A percentile compares a stretch with the other conserved stretches of the same genome.
Conservation (phyloP, 2,113 vertebrate species). For the Limnothrissa miodon region DNA sequence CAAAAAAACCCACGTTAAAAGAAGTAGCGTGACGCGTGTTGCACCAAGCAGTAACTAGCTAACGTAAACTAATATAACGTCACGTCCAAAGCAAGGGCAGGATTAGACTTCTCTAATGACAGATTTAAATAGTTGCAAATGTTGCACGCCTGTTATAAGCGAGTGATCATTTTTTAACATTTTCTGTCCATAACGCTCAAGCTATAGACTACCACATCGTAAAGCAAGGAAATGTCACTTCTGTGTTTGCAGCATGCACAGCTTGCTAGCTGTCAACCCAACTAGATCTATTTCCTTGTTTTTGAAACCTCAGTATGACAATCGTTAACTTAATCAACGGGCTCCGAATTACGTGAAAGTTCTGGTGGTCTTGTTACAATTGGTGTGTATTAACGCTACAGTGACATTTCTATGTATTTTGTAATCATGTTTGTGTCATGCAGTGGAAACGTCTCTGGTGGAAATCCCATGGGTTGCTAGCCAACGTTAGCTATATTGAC, state of each 20-base stretch:
- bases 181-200: not conserved
- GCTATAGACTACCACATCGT: not conserved
- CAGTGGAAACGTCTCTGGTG: not conserved
- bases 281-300: conserved; percentile 3
- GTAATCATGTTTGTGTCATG: not conserved
- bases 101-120: not conserved
- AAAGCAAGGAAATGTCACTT: conserved; percentile 1
- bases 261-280: not conserved
- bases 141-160: not conserved
- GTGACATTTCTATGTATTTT: not conserved
- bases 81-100: not conserved
- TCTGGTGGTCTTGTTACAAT: not conserved
- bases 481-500: not conserved
- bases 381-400: not conserved
- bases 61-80: not conserved
- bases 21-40: not conserved
- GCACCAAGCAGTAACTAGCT: not conserved
- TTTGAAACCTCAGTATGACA: not conserved
- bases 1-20: not conserved
- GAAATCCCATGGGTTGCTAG: not conserved
- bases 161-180: not conserved
- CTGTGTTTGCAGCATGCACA: not conserved
- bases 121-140: not conserved
- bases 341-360: not conserved
- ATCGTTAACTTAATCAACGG: not conserved